Evolutionary conservation across 2,888 invertebrate species (phyloP).

Genomic region (Belgica antarctica): DNA sequence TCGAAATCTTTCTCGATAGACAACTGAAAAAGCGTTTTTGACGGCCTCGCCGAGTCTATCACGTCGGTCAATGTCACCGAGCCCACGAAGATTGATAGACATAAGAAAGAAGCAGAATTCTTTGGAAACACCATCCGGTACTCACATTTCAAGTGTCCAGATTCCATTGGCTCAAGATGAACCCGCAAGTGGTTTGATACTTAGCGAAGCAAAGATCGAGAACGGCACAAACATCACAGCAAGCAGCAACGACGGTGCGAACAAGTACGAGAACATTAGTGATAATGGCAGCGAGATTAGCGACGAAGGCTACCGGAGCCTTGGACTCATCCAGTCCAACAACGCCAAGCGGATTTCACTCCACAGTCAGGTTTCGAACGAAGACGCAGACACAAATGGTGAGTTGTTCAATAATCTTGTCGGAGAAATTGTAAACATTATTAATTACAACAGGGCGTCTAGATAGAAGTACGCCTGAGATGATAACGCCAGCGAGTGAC

Average conservation of each 20-base stretch:
- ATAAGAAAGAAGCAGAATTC: constrained; percentile 52
- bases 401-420: constrained; percentile 50
- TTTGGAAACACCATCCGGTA: constrained; percentile 49
- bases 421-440: neutral
- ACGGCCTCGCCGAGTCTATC: constrained; percentile 49
- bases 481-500: constrained; percentile 27
- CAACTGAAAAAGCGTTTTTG: constrained; percentile 28
- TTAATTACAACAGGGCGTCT: constrained; percentile 38
- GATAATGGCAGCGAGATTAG: constrained; percentile 82
- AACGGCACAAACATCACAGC: constrained; percentile 34
- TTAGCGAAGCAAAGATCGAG: constrained; percentile 41
- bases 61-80: constrained; percentile 55
- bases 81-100: constrained; percentile 52
- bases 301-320: constrained; percentile 79
- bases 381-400: constrained; percentile 72
- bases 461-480: constrained; percentile 36
- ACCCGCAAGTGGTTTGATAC: constrained; percentile 43
- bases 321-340: constrained; percentile 65
- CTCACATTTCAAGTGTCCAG: constrained; percentile 45
- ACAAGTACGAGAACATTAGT: constrained; percentile 62
- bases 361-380: constrained; percentile 70
- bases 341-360: constrained; percentile 59
- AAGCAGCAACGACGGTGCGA: constrained; percentile 47
- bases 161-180: constrained; percentile 45
- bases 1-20: constrained; percentile 18